Conservation (phyloP, 2,888 invertebrate species). For the Myathropa florea region DNA sequence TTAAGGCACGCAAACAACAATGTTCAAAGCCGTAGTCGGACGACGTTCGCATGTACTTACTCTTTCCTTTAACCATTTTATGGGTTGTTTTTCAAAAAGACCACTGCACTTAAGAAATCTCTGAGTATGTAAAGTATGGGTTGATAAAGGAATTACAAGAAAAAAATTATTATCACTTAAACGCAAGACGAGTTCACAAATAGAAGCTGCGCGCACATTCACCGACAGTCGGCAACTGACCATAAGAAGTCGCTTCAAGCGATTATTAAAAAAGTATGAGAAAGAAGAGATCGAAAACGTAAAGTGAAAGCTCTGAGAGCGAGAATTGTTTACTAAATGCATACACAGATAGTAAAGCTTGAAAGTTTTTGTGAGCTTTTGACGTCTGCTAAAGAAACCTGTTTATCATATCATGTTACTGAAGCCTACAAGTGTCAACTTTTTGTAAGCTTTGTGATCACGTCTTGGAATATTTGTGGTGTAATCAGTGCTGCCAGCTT, state of each 20-base stretch:
- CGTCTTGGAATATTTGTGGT: too few relatives aligned
- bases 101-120: not conserved
- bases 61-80: conserved; percentile 44
- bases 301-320: not conserved
- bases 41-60: conserved; percentile 1
- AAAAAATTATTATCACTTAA: not conserved
- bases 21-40: not conserved
- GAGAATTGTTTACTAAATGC: not conserved
- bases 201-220: not conserved
- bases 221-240: not conserved
- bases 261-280: not conserved
- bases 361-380: not conserved
- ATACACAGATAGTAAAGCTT: too few relatives aligned
- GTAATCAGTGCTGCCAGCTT: too few relatives aligned
- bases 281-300: not conserved
- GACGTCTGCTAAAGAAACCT: not conserved
- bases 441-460: too few relatives aligned
- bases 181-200: not conserved
- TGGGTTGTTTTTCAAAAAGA: not conserved
- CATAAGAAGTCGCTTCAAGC: not conserved
- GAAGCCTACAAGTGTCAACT: too few relatives aligned
- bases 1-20: too few relatives aligned
- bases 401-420: too few relatives aligned
- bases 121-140: not conserved
- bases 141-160: not conserved